Conservation (phyloP, 2,113 vertebrate species). For the Pteronura brasiliensis region DNA sequence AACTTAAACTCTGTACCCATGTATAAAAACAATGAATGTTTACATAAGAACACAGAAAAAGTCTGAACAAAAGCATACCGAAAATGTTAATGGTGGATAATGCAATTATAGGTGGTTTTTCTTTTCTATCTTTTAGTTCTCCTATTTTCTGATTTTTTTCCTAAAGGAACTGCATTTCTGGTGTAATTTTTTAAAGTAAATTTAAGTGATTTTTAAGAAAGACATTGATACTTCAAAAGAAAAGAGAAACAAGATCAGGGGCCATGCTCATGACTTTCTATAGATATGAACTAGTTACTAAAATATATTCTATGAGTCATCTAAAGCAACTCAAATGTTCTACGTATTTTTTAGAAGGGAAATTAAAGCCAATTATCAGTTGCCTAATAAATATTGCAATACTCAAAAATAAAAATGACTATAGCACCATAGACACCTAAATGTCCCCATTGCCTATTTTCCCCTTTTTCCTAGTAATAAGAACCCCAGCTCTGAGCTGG, state of each 20-base stretch:
- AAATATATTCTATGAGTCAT: not conserved
- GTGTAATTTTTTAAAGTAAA: not conserved
- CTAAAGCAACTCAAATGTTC: not conserved
- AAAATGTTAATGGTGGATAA: not conserved
- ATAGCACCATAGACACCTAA: not conserved
- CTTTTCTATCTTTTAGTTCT: not conserved
- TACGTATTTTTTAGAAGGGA: constrained; percentile 7
- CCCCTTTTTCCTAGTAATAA: not conserved
- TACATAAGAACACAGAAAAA: not conserved
- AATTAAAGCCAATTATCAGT: not conserved
- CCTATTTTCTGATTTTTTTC: not conserved
- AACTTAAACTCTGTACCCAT: not conserved
- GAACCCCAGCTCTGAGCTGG: not conserved
- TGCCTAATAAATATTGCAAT: not conserved
- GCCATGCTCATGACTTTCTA: not conserved
- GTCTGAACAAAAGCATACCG: not conserved
- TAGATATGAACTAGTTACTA: not conserved
- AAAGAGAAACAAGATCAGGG: not conserved
- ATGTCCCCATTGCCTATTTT: not conserved
- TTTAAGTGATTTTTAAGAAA: not conserved
- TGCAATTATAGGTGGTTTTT: not conserved
- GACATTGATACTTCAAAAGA: not conserved
- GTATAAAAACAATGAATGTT: not conserved
- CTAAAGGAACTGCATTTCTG: not conserved
- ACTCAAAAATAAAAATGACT: constrained; percentile 42